Evolutionary conservation across 37 sponge, comb jelly and placozoan genomes (phyloP), one percentile per base, ranked within the genome.

Genomic region (Halichondria panicea): DNA sequence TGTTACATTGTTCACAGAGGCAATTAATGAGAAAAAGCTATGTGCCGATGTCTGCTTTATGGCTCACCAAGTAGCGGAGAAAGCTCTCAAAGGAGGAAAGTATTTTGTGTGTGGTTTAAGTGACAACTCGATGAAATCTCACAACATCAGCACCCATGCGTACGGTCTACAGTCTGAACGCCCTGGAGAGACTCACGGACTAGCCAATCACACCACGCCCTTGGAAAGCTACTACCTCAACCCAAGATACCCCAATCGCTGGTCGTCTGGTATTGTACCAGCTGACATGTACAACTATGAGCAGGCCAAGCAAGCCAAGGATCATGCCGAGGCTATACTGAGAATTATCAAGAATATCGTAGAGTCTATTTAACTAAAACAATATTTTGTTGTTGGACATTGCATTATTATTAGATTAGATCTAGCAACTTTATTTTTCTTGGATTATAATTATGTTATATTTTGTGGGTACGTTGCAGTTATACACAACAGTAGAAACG

Each of bases 81-180:
- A 87, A 43, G 75, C 76, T 32, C 66, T 87, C 37, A 86, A 86
- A 61, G 86, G 79, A n/a, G n/a, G n/a, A n/a, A n/a, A n/a, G n/a
- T n/a, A n/a, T n/a, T n/a, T n/a, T n/a, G n/a, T n/a, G n/a, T 67
- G 72, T 66, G 86, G 86, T 72, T 46, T 86, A n/a, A 65, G 55
- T 31, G 48, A 78, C n/a, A 50, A 59, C 15, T 59, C 24, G 1
- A 22, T 77, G 66, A 64, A 66, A 33, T 19, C 13, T 19, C 78
- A 77, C 41, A 53, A 65, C 0, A 32, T 77, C 9, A 22, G 35
- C 34, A 25, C 54, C 22, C 78, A 48, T 34, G 78, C 78, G 0
- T 32, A 65, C 31, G 67, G 68, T 21, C 50, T 77, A 24, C 55
- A 66, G 4, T 36, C 65, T 41, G 66, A 67, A 11, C 24, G 42